phyloP scores from a whole-genome alignment of 2,797 vertebrate species.

The Platyrinchus mystaceus region DNA sequence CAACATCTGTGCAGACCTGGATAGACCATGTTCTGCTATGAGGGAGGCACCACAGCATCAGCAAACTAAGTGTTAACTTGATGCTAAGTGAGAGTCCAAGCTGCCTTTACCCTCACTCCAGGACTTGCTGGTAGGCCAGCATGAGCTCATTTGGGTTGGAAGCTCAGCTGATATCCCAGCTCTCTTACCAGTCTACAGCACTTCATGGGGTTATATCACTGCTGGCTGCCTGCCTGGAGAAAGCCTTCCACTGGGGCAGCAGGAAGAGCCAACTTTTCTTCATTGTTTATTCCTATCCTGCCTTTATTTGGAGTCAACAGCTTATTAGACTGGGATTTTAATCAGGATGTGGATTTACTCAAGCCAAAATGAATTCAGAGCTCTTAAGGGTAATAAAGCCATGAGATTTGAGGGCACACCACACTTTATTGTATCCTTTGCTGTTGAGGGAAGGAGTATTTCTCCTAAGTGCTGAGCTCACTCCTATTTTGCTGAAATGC shows the following conservation, averaged over 20 bases:
- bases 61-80: neutral
- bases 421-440: neutral
- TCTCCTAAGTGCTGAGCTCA: neutral
- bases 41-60: neutral
- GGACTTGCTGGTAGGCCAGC: slow-evolving; percentile 6
- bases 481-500: neutral
- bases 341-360: slow-evolving; percentile 22
- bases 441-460: neutral
- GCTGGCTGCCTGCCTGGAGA: slow-evolving; percentile 59
- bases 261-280: slow-evolving; percentile 34
- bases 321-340: slow-evolving; percentile 40
- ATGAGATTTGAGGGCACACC: neutral
- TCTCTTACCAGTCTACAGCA: neutral
- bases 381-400: neutral
- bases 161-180: slow-evolving; percentile 48
- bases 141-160: slow-evolving; percentile 65
- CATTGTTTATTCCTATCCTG: slow-evolving; percentile 51
- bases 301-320: slow-evolving; percentile 67
- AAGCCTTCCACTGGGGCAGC: slow-evolving; percentile 38
- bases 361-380: neutral
- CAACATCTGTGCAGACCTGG: neutral
- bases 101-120: neutral
- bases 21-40: neutral
- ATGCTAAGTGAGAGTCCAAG: fast-evolving
- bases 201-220: slow-evolving; percentile 44